Evolutionary conservation across 2,797 vertebrate genomes (phyloP).

Genomic region (Melanotaenia parkinsoni): DNA sequence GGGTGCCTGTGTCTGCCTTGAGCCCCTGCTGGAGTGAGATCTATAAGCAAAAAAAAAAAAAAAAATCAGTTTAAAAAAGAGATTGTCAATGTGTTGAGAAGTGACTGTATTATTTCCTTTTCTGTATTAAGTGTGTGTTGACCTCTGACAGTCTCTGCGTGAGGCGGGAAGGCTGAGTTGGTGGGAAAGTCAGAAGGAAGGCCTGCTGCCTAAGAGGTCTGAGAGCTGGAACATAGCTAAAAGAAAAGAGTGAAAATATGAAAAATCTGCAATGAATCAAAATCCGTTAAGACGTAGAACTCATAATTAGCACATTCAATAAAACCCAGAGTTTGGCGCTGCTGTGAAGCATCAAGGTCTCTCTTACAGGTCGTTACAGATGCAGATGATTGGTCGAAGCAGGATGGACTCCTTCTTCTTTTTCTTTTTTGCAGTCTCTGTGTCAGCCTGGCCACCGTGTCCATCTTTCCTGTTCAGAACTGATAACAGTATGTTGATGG

Average conservation of each 20-base stretch:
- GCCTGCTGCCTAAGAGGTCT: constrained; percentile 92
- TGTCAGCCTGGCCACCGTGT: constrained; percentile 56
- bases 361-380: constrained; percentile 96
- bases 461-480: constrained; percentile 86
- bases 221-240: constrained; percentile 90
- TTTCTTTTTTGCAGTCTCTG: constrained; percentile 77
- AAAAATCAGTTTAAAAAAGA: background rate
- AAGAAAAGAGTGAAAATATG: constrained; percentile 5
- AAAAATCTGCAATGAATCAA: background rate
- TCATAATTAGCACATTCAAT: background rate
- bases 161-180: constrained; percentile 88
- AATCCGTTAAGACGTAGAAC: background rate
- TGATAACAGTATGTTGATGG: constrained; percentile 88
- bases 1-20: constrained; percentile 83
- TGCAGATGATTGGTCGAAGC: constrained; percentile 93
- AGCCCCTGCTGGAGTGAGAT: constrained; percentile 87
- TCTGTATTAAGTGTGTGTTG: background rate
- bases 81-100: background rate
- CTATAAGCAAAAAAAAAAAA: constrained; percentile 51
- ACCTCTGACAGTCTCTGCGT: constrained; percentile 93
- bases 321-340: background rate
- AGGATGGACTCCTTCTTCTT: constrained; percentile 84
- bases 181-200: constrained; percentile 89
- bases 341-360: background rate
- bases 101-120: background rate